Percentiles rank a stretch among this genome's conserved stretches.
These are phyloP conservation scores for Xanthia icteritia DNA, from an alignment of 2,888 invertebrate genomes.

Conservation along the genomic window DNA sequence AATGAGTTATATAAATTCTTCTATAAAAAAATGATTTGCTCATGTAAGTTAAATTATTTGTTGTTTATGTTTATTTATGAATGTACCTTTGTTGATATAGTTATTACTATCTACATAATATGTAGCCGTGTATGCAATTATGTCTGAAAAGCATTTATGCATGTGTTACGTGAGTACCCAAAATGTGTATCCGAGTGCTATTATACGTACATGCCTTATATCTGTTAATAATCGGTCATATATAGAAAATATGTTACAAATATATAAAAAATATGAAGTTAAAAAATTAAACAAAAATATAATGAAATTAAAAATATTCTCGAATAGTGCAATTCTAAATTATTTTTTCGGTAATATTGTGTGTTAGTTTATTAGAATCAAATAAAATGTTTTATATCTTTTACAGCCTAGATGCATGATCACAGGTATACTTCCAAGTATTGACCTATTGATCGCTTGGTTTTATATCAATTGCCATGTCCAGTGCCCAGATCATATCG, in stretches of 20 bases:
- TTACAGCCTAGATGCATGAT: slow-evolving; percentile 1
- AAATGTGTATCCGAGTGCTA: slow-evolving; percentile 60
- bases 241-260: slow-evolving; percentile 50
- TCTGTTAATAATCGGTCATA: slow-evolving; percentile 54
- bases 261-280: slow-evolving; percentile 29
- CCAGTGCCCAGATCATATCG: no score
- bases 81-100: slow-evolving; percentile 46
- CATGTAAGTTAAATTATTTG: slow-evolving; percentile 44
- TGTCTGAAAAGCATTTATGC: slow-evolving; percentile 58
- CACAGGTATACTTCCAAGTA: slow-evolving; percentile 41
- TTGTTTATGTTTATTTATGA: slow-evolving; percentile 50
- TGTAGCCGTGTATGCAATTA: slow-evolving; percentile 49
- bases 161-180: slow-evolving; percentile 45
- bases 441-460: no score
- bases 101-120: slow-evolving; percentile 32
- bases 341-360: slow-evolving; percentile 17
- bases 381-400: background rate
- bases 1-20: no score
- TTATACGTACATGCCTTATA: slow-evolving; percentile 66
- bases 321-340: slow-evolving; percentile 36
- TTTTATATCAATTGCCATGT: no score
- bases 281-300: slow-evolving; percentile 7
- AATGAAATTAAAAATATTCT: slow-evolving; percentile 11
- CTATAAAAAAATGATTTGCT: slow-evolving; percentile 41
- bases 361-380: background rate